phyloP scores from a whole-genome alignment of 2,888 invertebrate species.

The Enoplolaimus lenunculus region DNA sequence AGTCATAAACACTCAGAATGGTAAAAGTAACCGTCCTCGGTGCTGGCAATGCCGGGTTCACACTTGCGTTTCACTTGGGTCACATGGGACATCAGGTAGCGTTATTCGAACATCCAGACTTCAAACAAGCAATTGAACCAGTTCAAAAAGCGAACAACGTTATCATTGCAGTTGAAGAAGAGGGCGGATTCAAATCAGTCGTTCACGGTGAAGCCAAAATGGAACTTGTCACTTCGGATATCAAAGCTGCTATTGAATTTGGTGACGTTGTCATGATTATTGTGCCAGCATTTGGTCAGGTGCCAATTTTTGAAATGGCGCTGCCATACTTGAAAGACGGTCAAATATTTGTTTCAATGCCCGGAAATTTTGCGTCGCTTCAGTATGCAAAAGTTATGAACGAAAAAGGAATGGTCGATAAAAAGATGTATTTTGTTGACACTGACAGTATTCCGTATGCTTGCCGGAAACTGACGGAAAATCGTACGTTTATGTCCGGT shows the following conservation, averaged over 20 bases:
- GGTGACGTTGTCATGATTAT: not conserved
- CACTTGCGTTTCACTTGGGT: conserved; percentile 17
- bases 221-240: no score
- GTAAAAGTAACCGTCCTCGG: conserved; percentile 19
- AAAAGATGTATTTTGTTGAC: conserved; percentile 17
- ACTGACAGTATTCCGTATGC: conserved; percentile 22
- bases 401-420: conserved; percentile 3
- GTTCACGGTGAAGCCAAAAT: no score
- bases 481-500: conserved; percentile 18
- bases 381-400: conserved; percentile 18
- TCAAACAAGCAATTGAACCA: conserved; percentile 12
- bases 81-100: conserved; percentile 14
- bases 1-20: no score
- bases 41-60: conserved; percentile 20
- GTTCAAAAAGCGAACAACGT: conserved; percentile 4
- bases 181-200: no score
- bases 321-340: conserved; percentile 18
- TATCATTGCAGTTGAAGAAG: conserved; percentile 13
- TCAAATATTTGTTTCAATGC: conserved; percentile 18
- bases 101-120: conserved; percentile 21
- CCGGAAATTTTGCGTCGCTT: conserved; percentile 19
- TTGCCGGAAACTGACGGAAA: conserved; percentile 17
- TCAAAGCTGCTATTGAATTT: conserved; percentile 10
- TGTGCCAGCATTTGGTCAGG: conserved; percentile 11
- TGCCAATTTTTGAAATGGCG: conserved; percentile 19